phyloP scores from a whole-genome alignment of 2,113 vertebrate genomes.

The Piprites chloris region DNA sequence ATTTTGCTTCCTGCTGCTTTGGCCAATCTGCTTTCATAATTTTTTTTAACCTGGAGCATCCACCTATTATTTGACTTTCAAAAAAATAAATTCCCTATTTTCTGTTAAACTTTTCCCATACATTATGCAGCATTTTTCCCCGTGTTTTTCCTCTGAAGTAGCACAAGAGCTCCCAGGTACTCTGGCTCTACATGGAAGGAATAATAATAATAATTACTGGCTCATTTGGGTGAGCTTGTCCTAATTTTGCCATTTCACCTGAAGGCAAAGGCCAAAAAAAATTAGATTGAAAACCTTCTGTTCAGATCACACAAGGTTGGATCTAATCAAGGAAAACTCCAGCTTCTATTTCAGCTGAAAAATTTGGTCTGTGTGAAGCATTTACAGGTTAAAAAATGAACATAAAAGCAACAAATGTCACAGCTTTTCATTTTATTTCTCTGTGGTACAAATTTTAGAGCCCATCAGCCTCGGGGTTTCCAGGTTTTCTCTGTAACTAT shows the following conservation, averaged over 20 bases:
- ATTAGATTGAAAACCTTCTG: neutral
- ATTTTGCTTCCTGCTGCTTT: neutral
- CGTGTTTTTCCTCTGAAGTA: neutral
- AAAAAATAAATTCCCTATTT: neutral
- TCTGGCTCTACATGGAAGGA: neutral
- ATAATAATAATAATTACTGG: neutral
- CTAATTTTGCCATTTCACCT: neutral
- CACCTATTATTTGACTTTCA: neutral
- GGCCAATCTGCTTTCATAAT: neutral
- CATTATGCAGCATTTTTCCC: neutral
- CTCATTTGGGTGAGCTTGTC: neutral
- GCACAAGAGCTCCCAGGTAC: neutral
- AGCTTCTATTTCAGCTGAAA: neutral
- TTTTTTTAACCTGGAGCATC: neutral
- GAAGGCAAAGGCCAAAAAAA: neutral
- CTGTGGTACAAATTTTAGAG: neutral
- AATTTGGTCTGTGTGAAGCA: fast-evolving
- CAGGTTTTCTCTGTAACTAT: neutral
- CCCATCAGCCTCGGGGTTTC: neutral
- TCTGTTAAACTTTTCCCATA: neutral
- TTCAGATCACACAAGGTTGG: neutral
- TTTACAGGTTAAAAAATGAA: neutral
- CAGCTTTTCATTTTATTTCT: neutral
- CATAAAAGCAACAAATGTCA: neutral
- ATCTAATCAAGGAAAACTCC: neutral